Conservation (phyloP, 2,113 vertebrate genomes). For the Macheiramphus alcinus region DNA sequence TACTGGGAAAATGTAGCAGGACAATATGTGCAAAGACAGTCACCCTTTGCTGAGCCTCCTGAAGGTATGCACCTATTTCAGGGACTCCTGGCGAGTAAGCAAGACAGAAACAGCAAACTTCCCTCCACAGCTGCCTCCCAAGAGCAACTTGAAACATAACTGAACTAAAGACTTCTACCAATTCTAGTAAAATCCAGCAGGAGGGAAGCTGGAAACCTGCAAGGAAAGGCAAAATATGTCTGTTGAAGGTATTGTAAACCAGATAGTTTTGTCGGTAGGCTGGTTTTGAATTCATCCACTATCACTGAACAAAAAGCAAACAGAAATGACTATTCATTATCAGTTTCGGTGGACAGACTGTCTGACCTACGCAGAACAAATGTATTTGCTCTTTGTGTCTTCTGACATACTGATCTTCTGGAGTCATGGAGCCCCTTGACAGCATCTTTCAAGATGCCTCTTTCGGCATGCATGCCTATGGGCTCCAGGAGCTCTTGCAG, state of each 20-base stretch:
- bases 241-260: background rate
- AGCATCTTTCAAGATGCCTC: background rate
- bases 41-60: background rate
- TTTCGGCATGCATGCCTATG: rapidly evolving
- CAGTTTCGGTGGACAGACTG: background rate
- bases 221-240: background rate
- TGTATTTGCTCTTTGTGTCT: background rate
- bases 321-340: background rate
- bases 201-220: background rate
- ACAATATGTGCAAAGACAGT: too few species aligned
- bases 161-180: background rate
- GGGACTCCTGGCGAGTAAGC: background rate
- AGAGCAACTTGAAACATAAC: background rate
- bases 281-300: background rate
- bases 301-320: background rate
- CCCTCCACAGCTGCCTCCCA: background rate
- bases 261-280: background rate
- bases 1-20: too few species aligned
- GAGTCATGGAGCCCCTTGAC: background rate
- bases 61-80: background rate
- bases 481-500: background rate
- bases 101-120: background rate
- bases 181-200: background rate
- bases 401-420: background rate
- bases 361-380: background rate